Evolutionary conservation across 1,140 invertebrate genomes (phyloP), one percentile per base, ranked within the genome.

Genomic region (Hycleus phaleratus): DNA sequence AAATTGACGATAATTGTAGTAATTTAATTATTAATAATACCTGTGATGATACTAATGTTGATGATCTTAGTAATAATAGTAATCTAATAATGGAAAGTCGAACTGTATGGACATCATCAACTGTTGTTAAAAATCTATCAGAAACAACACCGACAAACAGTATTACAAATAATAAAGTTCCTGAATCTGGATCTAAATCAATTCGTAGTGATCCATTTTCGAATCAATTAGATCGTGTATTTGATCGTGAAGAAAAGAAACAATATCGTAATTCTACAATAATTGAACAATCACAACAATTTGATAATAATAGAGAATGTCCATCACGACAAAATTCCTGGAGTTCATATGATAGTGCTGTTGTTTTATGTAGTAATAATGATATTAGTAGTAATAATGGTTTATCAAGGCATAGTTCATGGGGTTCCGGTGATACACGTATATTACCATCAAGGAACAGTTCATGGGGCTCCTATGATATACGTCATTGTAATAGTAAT

Each of bases 371-470:
- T 38, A 11, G 40, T 42, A 54, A 66, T 72, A 56, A 61, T 59
- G 52, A 71, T 73, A 12, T 84, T 54, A 32, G 32, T 32, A 32
- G 32, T 32, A 32, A 32, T 32, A 32, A 32, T 32, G 72, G 74
- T 26, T 78, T 85, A 2, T 88, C 86, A n/a, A 79, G 89, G 24
- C 86, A 91, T 70, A 87, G 86, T 62, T 91, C 88, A 25, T 91
- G 88, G 88, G 87, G 88, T 47, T 87, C 85, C 3, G 82, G 82
- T 38, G 85, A 88, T 69, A 83, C 81, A 54, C 73, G 81, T 25
- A 81, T 79, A 2, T 59, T 83, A 39, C 83, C 85, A 2, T 84
- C 85, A 11, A 74, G 86, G 32, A 88, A 87, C 58, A 86, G 85
- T 70, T 87, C 85, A 3, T 86, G 84, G 80, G 85, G 84, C 2